phyloP scores from a whole-genome alignment of 2,113 vertebrate genomes.

The Erinaceus europaeus region DNA sequence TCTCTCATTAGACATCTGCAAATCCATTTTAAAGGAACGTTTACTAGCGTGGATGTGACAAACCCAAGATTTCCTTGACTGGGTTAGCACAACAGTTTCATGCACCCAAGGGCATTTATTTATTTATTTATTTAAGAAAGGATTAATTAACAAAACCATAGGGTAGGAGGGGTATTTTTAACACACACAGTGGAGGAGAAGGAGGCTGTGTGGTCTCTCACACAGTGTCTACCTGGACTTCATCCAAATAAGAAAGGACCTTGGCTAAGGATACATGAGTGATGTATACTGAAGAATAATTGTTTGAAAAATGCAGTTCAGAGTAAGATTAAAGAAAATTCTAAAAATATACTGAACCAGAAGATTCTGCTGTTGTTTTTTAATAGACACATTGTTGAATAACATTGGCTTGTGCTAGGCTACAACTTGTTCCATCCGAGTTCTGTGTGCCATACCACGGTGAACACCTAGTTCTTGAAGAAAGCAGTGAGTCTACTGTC shows the following conservation, averaged over 20 bases:
- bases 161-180: too few species aligned
- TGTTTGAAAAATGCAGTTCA: background rate
- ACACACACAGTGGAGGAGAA: too few species aligned
- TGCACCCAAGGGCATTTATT: background rate
- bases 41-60: background rate
- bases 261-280: background rate
- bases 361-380: background rate
- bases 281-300: background rate
- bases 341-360: slow-evolving; percentile 5
- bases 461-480: background rate
- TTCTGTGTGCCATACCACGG: background rate
- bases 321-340: background rate
- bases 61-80: slow-evolving; percentile 23
- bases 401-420: background rate
- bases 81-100: background rate
- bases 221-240: background rate
- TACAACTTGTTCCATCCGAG: background rate
- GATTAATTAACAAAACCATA: too few species aligned
- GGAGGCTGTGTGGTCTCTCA: background rate
- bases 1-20: background rate
- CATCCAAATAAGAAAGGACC: background rate
- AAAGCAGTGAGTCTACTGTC: background rate
- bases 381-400: slow-evolving; percentile 19
- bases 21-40: background rate
- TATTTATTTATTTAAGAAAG: too few species aligned